phyloP scores from a whole-genome alignment of 2,888 invertebrate genomes.

The Atrina japonica region DNA sequence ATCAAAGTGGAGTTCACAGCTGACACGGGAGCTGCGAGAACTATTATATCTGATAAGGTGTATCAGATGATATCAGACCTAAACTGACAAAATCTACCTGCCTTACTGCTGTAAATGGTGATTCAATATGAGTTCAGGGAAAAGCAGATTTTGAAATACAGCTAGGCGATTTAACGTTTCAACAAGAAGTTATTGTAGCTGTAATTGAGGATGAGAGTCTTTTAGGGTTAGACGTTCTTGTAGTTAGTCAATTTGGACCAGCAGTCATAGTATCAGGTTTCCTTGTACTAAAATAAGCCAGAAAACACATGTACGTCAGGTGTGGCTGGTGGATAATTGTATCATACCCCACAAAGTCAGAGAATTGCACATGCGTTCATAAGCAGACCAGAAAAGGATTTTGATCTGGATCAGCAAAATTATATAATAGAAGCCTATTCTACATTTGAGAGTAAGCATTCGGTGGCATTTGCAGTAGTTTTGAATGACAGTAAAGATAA shows the following conservation, averaged over 20 bases:
- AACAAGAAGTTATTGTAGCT: constrained; percentile 24
- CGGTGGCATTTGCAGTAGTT: background rate
- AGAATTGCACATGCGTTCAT: constrained; percentile 4
- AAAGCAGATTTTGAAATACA: constrained; percentile 23
- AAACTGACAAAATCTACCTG: constrained; percentile 8
- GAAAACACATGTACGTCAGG: background rate
- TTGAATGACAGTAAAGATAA: background rate
- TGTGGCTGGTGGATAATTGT: constrained; percentile 1
- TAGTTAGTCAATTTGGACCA: constrained; percentile 8
- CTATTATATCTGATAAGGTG: constrained; percentile 17
- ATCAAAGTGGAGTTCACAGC: constrained; percentile 21
- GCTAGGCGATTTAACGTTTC: constrained; percentile 5
- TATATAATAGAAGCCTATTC: constrained; percentile 6
- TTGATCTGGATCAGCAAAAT: background rate
- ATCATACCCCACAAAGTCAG: background rate
- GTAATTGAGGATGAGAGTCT: constrained; percentile 30
- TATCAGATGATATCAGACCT: constrained; percentile 26
- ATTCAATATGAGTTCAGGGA: constrained; percentile 22
- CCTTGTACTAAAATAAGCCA: constrained; percentile 5
- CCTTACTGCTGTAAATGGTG: constrained; percentile 18
- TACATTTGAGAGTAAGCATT: background rate
- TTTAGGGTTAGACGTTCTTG: constrained; percentile 22
- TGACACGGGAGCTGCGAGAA: constrained; percentile 33
- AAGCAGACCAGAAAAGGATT: background rate
- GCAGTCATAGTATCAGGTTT: constrained; percentile 14